A percentile compares a stretch with the other conserved stretches of the same genome.
Evolutionary conservation across 1,140 invertebrate genomes (phyloP).

Genomic region (Drosophila saltans): DNA sequence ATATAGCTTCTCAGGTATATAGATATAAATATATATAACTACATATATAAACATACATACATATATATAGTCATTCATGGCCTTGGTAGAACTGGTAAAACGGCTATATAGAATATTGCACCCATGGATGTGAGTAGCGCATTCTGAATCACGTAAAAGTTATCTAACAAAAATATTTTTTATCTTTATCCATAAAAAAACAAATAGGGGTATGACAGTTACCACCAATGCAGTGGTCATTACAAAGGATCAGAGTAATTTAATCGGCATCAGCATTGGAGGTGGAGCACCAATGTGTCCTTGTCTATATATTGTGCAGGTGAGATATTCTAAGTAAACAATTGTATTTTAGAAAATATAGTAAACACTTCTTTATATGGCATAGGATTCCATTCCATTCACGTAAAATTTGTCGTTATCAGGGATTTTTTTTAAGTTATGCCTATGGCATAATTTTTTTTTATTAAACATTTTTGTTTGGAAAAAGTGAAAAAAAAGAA

Average conservation of each 20-base stretch:
- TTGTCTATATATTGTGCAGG: slow-evolving; percentile 98
- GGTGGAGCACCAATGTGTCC: slow-evolving; percentile 98
- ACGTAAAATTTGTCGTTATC: slow-evolving; percentile 1
- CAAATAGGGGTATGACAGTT: slow-evolving; percentile 97
- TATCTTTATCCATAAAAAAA: neutral
- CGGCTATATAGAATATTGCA: slow-evolving; percentile 52
- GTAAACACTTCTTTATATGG: too few species aligned
- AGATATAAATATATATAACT: neutral
- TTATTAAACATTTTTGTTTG: neutral
- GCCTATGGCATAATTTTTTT: neutral
- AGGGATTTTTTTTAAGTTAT: neutral
- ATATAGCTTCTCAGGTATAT: slow-evolving; percentile 27
- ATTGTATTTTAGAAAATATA: too few species aligned
- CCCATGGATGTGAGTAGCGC: slow-evolving; percentile 57
- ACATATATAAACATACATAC: slow-evolving; percentile 1
- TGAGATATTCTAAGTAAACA: slow-evolving; percentile 75
- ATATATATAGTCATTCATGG: slow-evolving; percentile 26
- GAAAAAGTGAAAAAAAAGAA: neutral
- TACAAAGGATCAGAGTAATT: slow-evolving; percentile 96
- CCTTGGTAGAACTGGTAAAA: slow-evolving; percentile 52
- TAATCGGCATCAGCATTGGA: slow-evolving; percentile 99
- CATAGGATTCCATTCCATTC: neutral
- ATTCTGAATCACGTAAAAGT: neutral
- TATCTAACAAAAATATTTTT: neutral
- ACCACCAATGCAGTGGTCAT: slow-evolving; percentile 96